A percentile compares a stretch with the other conserved stretches of the same genome.
These are phyloP conservation scores for Elgonia sp. DNA, from an alignment of 2,888 invertebrate genomes.

Conservation along the genomic window DNA sequence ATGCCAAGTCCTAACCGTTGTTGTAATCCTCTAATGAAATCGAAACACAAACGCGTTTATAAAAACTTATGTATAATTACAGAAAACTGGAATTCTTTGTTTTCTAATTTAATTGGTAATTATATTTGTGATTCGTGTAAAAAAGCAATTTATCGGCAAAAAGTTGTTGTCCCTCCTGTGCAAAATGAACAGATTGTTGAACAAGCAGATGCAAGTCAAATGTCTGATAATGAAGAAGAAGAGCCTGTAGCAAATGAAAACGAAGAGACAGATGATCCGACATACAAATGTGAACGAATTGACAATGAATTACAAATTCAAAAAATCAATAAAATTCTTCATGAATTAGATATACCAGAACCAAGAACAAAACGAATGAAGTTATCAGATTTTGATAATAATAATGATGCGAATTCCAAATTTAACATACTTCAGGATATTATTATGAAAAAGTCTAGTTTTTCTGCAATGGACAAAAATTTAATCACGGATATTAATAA, in stretches of 20 bases:
- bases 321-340: conserved; percentile 20
- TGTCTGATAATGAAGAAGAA: neutral
- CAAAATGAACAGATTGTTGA: too few relatives aligned
- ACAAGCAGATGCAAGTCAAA: too few relatives aligned
- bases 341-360: conserved; percentile 7
- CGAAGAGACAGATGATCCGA: conserved; percentile 16
- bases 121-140: conserved; percentile 43
- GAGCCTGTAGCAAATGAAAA: neutral
- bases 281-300: neutral
- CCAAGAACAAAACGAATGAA: conserved; percentile 17
- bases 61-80: conserved; percentile 34
- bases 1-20: conserved; percentile 43
- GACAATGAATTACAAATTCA: neutral
- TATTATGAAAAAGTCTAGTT: neutral
- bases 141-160: too few relatives aligned
- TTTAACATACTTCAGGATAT: neutral
- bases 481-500: conserved; percentile 13
- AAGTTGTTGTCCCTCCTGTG: too few relatives aligned
- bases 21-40: conserved; percentile 40
- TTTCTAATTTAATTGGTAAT: conserved; percentile 8
- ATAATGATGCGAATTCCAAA: neutral
- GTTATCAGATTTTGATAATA: neutral
- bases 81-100: conserved; percentile 27
- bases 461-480: neutral
- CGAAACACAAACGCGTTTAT: conserved; percentile 40